Percentiles rank a stretch among this genome's conserved stretches.
phyloP scores from a whole-genome alignment of 2,113 vertebrate species.

The Scomber scombrus region DNA sequence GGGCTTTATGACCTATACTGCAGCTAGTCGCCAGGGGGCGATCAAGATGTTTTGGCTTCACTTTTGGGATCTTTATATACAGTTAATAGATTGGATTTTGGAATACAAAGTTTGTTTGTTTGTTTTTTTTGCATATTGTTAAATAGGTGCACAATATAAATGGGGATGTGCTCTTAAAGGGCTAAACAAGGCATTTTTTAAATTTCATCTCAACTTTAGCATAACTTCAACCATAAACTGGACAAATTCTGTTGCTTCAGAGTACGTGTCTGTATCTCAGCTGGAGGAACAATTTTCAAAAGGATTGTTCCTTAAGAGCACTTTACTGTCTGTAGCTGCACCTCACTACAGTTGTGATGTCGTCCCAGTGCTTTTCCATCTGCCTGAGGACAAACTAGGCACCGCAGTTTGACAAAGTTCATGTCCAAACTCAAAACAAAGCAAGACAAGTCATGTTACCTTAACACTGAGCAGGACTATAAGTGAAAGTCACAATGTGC shows the following conservation, averaged over 20 bases:
- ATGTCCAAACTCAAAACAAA: constrained; percentile 43
- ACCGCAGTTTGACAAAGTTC: constrained; percentile 8
- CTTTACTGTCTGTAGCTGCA: constrained; percentile 8
- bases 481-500: background rate
- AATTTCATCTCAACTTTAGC: background rate
- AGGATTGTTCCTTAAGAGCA: background rate
- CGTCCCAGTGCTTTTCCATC: constrained; percentile 42
- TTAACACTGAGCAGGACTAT: background rate
- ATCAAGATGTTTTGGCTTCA: too few species aligned
- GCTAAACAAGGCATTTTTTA: too few species aligned
- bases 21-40: too few species aligned
- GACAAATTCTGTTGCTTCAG: background rate
- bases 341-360: background rate
- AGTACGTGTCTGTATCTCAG: background rate
- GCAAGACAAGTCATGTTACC: constrained; percentile 7
- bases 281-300: background rate
- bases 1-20: too few species aligned
- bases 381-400: constrained; percentile 15
- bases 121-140: too few species aligned
- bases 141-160: too few species aligned
- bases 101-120: too few species aligned
- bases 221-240: too few species aligned
- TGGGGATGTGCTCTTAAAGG: too few species aligned
- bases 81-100: too few species aligned
- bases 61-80: too few species aligned